phyloP scores from a whole-genome alignment of 2,113 vertebrate species.

The Indicator indicator region DNA sequence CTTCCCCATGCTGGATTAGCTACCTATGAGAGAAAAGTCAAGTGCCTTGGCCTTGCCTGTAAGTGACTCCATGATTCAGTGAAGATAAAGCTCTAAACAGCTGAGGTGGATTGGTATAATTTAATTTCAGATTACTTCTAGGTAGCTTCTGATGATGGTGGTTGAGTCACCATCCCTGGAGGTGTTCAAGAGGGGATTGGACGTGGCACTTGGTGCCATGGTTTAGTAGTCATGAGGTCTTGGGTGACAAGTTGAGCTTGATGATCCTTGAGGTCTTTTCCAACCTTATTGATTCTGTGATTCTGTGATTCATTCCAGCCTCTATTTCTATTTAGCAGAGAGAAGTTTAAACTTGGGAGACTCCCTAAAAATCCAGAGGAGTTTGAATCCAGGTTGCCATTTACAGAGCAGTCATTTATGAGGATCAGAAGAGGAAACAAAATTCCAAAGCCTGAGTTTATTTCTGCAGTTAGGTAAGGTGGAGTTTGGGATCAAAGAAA shows the following conservation, averaged over 20 bases:
- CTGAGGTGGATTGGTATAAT: fast-evolving
- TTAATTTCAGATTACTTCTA: not conserved
- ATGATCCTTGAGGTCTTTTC: too few relatives aligned
- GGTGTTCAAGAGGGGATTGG: too few relatives aligned
- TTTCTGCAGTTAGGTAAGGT: not conserved
- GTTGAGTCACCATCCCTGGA: too few relatives aligned
- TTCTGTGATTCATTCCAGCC: not conserved
- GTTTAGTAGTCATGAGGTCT: too few relatives aligned
- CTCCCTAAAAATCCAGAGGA: not conserved
- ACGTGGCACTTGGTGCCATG: too few relatives aligned
- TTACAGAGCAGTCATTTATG: not conserved
- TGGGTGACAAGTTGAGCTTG: too few relatives aligned
- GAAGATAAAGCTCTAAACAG: not conserved
- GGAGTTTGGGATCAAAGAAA: not conserved
- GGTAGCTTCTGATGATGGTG: not conserved
- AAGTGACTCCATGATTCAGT: not conserved
- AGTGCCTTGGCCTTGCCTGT: not conserved
- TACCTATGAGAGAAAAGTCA: not conserved
- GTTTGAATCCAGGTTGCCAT: not conserved
- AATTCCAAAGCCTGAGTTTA: not conserved
- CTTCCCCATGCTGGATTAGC: not conserved
- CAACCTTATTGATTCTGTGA: too few relatives aligned
- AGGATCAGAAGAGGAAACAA: not conserved
- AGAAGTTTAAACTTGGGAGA: not conserved
- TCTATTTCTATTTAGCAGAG: not conserved